Base-by-base conservation (phyloP, 2,797 vertebrate genomes). In the Eutrigla gurnardus region DNA sequence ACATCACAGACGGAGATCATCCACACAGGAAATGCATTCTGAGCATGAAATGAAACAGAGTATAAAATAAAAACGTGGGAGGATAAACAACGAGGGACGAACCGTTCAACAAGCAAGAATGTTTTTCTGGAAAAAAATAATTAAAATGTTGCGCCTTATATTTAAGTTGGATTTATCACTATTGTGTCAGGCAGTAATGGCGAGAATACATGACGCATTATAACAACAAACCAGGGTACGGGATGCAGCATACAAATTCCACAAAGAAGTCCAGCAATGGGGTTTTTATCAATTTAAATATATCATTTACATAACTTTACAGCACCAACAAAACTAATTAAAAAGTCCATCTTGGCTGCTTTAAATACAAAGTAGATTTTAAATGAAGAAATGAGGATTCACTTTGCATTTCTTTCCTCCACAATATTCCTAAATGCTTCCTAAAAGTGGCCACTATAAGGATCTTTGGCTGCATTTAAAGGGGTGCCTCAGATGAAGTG, bases 11-110 rank as follows among this genome's bases (percentile, higher is more conserved):
- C 67, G 67, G 53, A 81, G 83, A 57, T 79, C 83, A 83, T 87
- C 80, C 84, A 81, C 75, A 77, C 66, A 86, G 88, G 87, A 88
- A 88, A 91, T 46, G 46, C 32, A 57, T 47, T 81, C 36, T 69
- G 65, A 73, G 65, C 73, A 59, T 47, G 53, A 78, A 61, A 72
- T 70, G 54, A 81, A 83, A 79, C 46, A 46, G 59, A 70, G 13
- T 43, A 70, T 46, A 32, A 46, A 58, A 42, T 10, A 62, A 70
- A 77, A 75, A 37, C n/a, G 35, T 0, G 50, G 6, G 4, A 39
- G 17, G 9, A 15, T 61, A 52, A 78, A 71, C 33, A 68, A 46
- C n/a, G 58, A 54, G 47, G 40, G 54, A 49, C 4, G n/a, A 70
- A 76, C 50, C 52, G 46, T 42, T 77, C 72, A 57, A 40, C 32